These are phyloP conservation scores for Dolomedes plantarius DNA, from an alignment of 2,888 invertebrate genomes.

Conservation along the genomic window DNA sequence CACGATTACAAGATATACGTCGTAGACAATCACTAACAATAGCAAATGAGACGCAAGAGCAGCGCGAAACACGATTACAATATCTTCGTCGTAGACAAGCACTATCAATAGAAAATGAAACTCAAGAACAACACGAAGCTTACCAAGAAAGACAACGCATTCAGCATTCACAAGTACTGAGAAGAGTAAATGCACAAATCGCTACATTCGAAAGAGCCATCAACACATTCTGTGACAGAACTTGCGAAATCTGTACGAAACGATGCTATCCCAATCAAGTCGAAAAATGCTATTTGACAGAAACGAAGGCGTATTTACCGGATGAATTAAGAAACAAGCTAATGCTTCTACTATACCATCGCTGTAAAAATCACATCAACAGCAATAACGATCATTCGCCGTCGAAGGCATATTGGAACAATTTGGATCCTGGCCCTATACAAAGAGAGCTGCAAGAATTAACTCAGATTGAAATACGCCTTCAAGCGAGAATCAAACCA, in stretches of 20 bases:
- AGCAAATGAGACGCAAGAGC: too few relatives aligned
- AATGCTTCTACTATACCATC: conserved; percentile 1
- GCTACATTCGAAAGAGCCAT: conserved; percentile 24
- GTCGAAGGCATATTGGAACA: too few relatives aligned
- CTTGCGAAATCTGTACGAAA: conserved; percentile 26
- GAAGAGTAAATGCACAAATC: background rate
- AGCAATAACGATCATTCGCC: too few relatives aligned
- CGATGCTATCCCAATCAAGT: conserved; percentile 30
- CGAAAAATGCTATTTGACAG: conserved; percentile 17
- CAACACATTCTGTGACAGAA: conserved; percentile 32
- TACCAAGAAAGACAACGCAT: conserved; percentile 9
- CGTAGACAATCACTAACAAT: too few relatives aligned
- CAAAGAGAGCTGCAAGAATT: conserved; percentile 12
- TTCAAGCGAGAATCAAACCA: conserved; percentile 29
- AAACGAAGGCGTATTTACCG: conserved; percentile 2
- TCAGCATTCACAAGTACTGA: background rate
- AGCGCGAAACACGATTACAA: conserved; percentile 21
- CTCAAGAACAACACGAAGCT: too few relatives aligned
- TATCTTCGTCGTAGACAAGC: conserved; percentile 27
- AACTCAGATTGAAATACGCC: conserved; percentile 13
- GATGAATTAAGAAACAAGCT: background rate
- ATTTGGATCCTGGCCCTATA: conserved; percentile 30
- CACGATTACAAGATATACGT: too few relatives aligned
- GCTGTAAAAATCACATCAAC: conserved; percentile 21
- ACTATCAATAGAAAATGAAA: conserved; percentile 23